phyloP scores from a whole-genome alignment of 1,140 invertebrate species.

The Pemphigus obesinymphae region DNA sequence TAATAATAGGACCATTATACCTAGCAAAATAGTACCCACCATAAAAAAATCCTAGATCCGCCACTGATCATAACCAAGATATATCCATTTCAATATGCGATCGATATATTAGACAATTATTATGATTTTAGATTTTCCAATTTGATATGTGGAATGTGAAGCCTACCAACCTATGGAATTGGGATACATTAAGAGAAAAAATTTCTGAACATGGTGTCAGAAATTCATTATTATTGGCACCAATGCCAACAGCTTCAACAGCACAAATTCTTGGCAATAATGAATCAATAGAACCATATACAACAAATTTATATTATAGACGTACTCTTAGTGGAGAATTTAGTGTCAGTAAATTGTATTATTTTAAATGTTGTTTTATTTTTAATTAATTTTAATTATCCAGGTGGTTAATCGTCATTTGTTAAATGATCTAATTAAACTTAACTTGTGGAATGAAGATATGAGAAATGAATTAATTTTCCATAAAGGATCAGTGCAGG shows the following conservation, averaged over 20 bases:
- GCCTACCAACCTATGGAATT: slow-evolving; percentile 87
- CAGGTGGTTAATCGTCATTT: slow-evolving; percentile 96
- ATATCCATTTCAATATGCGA: too few relatives aligned
- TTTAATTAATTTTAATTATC: slow-evolving; percentile 49
- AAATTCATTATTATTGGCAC: slow-evolving; percentile 91
- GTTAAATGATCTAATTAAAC: slow-evolving; percentile 85
- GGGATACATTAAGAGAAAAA: slow-evolving; percentile 75
- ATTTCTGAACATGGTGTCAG: slow-evolving; percentile 87
- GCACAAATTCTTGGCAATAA: slow-evolving; percentile 99
- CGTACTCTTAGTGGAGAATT: slow-evolving; percentile 69
- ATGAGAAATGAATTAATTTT: slow-evolving; percentile 94
- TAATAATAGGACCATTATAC: too few relatives aligned
- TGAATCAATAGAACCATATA: slow-evolving; percentile 97
- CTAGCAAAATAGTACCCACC: too few relatives aligned
- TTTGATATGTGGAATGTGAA: slow-evolving; percentile 96
- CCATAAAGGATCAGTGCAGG: slow-evolving; percentile 84
- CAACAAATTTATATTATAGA: slow-evolving; percentile 92
- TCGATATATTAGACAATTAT: too few relatives aligned
- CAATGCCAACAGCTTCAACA: slow-evolving; percentile 99
- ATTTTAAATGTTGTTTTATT: neutral
- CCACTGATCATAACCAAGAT: too few relatives aligned
- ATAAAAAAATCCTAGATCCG: too few relatives aligned
- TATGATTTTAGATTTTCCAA: slow-evolving; percentile 67
- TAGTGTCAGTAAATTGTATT: slow-evolving; percentile 53
- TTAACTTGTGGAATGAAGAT: slow-evolving; percentile 88